Evolutionary conservation across 2,888 invertebrate species (phyloP).

Genomic region (Stegophylla sp.): DNA sequence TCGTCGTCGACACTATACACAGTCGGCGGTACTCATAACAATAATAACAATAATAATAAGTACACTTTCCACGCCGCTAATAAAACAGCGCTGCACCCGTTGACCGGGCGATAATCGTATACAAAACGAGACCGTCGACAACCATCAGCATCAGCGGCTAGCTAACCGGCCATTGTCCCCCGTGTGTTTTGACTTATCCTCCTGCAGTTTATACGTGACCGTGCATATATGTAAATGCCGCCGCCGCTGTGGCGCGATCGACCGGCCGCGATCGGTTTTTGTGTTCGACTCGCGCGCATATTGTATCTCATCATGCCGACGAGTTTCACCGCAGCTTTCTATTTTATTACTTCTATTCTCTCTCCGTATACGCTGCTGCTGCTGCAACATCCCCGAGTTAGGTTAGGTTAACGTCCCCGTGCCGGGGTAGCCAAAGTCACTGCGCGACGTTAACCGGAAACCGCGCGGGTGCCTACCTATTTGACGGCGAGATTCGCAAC

Average conservation of each 20-base stretch:
- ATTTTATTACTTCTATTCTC: not conserved
- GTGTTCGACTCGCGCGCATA: slow-evolving; percentile 12
- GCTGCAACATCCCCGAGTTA: slow-evolving; percentile 17
- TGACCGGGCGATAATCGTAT: slow-evolving; percentile 2
- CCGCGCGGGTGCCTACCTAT: not conserved
- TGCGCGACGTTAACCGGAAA: not conserved
- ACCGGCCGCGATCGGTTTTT: not conserved
- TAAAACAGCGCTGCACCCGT: not conserved
- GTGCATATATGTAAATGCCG: slow-evolving; percentile 34
- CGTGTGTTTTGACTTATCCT: not conserved
- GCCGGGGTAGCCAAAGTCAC: not conserved
- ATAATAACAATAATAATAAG: no score
- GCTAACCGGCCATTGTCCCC: not conserved
- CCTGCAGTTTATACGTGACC: slow-evolving; percentile 18
- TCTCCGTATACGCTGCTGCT: no score
- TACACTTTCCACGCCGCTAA: slow-evolving; percentile 3
- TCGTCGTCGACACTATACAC: no score
- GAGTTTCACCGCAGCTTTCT: slow-evolving; percentile 45
- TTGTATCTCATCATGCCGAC: slow-evolving; percentile 28
- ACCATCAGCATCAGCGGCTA: no score
- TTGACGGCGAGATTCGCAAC: no score
- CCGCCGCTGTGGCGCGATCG: not conserved
- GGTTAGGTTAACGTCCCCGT: not conserved
- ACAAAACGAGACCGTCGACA: slow-evolving; percentile 24
- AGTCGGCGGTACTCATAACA: no score